Conservation (phyloP, 2,797 vertebrate species). For the Monodelphis domestica region DNA sequence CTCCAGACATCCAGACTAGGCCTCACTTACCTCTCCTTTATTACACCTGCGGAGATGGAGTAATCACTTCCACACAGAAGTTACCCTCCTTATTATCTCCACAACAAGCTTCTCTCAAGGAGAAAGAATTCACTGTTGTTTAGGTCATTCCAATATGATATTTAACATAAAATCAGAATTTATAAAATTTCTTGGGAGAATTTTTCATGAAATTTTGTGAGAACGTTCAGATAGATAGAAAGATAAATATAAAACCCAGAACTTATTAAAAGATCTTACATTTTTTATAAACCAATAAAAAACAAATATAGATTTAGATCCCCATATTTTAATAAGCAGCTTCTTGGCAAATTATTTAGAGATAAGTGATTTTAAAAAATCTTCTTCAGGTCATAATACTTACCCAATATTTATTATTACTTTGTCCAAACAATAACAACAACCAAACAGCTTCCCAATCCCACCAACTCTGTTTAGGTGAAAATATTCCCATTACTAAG, state of each 20-base stretch:
- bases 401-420: too few species aligned
- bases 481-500: conserved; percentile 30
- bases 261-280: background rate
- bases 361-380: conserved; percentile 36
- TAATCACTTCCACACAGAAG: background rate
- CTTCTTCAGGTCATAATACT: conserved; percentile 4
- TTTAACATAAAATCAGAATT: background rate
- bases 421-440: background rate
- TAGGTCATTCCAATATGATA: background rate
- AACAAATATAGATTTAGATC: background rate
- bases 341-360: conserved; percentile 16
- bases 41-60: background rate
- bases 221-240: background rate
- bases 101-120: background rate
- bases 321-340: conserved; percentile 20
- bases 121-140: background rate
- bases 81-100: background rate
- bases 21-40: background rate
- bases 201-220: background rate
- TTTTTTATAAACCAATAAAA: background rate
- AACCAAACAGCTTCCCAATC: background rate
- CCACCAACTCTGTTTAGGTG: conserved; percentile 26
- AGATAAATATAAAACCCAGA: background rate
- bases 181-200: background rate
- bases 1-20: background rate